Conservation (phyloP, 2,888 invertebrate genomes). For the Chrysolina oricalcia region DNA sequence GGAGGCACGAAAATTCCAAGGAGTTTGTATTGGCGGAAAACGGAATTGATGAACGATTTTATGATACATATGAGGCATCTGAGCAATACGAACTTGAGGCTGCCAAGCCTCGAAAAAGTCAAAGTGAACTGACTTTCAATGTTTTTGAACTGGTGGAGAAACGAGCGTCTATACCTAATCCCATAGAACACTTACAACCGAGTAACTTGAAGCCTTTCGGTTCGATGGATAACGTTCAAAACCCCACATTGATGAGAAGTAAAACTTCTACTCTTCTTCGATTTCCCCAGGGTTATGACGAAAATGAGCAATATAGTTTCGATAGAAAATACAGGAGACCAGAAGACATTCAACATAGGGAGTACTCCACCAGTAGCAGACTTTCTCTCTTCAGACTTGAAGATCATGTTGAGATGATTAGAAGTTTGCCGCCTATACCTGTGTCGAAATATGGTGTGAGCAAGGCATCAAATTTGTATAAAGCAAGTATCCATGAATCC, state of each 20-base stretch:
- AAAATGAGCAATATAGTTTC: background rate
- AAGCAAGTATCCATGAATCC: no score
- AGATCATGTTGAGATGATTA: constrained; percentile 13
- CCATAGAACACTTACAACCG: constrained; percentile 27
- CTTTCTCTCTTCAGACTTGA: background rate
- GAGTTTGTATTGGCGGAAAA: background rate
- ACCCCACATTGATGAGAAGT: constrained; percentile 3
- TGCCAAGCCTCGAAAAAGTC: constrained; percentile 48
- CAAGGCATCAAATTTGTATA: background rate
- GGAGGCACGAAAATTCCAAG: background rate
- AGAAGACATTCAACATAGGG: constrained; percentile 29
- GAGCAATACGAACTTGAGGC: constrained; percentile 57
- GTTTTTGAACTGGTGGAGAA: constrained; percentile 30
- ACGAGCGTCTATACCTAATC: background rate
- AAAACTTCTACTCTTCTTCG: constrained; percentile 8
- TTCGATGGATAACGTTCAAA: constrained; percentile 15
- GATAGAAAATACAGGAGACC: background rate
- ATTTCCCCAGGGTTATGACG: background rate
- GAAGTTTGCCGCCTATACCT: constrained; percentile 17
- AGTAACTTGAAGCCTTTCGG: constrained; percentile 32
- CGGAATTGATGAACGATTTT: background rate
- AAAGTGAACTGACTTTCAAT: constrained; percentile 37
- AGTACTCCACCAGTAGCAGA: constrained; percentile 21
- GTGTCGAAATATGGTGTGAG: background rate
- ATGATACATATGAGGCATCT: constrained; percentile 3